Conservation (phyloP, 35 echinoderm and acorn worm species). For the Ophioderma brevispina region DNA sequence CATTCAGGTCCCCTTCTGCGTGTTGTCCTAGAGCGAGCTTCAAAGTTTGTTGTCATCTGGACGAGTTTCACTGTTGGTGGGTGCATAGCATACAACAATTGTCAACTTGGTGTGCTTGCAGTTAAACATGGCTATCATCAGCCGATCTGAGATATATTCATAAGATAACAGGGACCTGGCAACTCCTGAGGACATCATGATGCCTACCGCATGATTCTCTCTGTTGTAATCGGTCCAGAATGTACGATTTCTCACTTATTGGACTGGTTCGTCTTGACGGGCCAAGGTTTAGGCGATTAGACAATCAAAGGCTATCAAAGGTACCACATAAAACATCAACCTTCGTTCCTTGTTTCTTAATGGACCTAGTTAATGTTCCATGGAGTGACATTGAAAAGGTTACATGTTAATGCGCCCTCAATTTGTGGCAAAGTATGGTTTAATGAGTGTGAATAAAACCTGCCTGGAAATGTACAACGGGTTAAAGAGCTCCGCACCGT, state of each 20-base stretch:
- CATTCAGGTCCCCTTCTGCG: background rate
- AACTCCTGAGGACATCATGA: background rate
- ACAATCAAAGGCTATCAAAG: too few species aligned
- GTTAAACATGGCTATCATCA: background rate
- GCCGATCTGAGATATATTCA: background rate
- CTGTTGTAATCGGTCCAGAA: background rate
- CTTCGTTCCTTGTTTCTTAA: too few species aligned
- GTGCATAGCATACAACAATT: constrained; percentile 36
- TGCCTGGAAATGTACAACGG: too few species aligned
- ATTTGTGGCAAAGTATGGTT: too few species aligned
- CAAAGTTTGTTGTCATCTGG: background rate
- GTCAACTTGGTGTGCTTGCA: background rate
- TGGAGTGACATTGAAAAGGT: too few species aligned
- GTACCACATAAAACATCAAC: too few species aligned
- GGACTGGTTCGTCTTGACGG: background rate
- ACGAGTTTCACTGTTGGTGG: constrained; percentile 6
- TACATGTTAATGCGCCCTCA: too few species aligned
- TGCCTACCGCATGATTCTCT: background rate
- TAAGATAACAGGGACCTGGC: background rate
- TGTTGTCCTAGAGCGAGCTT: background rate
- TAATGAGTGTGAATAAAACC: too few species aligned
- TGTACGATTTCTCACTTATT: background rate
- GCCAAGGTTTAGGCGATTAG: too few species aligned
- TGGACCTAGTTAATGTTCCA: too few species aligned
- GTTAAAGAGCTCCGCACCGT: too few species aligned